Conservation (phyloP, 2,797 vertebrate species). For the Lophotriccus pileatus region DNA sequence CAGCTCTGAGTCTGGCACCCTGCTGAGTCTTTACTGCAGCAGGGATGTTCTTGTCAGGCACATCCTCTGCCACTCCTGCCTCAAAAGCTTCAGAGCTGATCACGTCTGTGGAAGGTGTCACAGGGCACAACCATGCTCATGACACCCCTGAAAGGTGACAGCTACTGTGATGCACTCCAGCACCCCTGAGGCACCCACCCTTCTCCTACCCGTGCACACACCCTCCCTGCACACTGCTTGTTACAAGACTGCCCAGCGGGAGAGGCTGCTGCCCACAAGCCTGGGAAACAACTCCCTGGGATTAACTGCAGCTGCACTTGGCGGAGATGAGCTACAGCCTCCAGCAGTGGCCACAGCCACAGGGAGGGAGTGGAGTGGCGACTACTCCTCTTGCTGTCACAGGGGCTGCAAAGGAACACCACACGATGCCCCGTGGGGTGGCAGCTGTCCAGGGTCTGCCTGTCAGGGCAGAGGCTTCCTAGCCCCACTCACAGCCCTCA, state of each 20-base stretch:
- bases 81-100: background rate
- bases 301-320: background rate
- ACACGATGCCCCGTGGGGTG: background rate
- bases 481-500: background rate
- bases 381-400: background rate
- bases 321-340: fast-evolving
- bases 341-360: background rate
- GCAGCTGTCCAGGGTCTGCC: background rate
- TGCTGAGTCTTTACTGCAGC: background rate
- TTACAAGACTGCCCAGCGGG: no score
- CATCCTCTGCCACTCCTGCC: background rate
- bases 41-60: background rate
- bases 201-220: fast-evolving
- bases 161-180: background rate
- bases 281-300: background rate
- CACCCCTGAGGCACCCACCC: background rate
- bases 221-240: background rate
- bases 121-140: background rate
- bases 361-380: fast-evolving
- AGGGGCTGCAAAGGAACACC: background rate
- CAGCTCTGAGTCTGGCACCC: background rate
- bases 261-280: background rate
- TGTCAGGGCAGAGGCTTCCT: background rate
- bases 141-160: background rate
- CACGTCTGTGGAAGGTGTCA: background rate